Percentiles rank a stretch among this genome's conserved stretches.
Conservation (phyloP, 1,140 invertebrate genomes). For the Mycetomoellerius zeteki region DNA sequence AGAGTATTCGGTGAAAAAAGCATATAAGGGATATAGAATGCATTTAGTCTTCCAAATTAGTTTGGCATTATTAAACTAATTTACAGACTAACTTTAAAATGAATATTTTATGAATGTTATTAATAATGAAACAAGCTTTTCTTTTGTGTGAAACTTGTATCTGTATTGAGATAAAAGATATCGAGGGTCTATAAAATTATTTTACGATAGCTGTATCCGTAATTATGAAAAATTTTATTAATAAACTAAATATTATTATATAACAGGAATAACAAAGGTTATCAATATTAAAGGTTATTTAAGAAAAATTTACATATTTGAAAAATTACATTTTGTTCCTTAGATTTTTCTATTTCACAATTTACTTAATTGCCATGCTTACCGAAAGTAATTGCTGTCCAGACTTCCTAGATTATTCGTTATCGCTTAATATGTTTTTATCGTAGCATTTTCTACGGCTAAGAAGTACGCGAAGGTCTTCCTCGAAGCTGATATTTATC, state of each 20-base stretch:
- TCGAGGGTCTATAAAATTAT: not conserved
- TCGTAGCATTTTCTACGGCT: not conserved
- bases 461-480: not conserved
- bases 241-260: not conserved
- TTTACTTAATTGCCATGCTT: not conserved
- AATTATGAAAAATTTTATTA: not conserved
- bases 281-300: not conserved
- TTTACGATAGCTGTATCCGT: not conserved
- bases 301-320: not conserved
- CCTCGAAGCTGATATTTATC: slow-evolving; percentile 28
- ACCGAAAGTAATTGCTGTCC: not conserved
- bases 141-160: not conserved
- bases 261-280: not conserved
- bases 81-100: not conserved
- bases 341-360: not conserved
- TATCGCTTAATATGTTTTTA: slow-evolving; percentile 31
- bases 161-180: not conserved
- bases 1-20: not conserved
- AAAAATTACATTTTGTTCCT: not conserved
- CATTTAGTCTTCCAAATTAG: not conserved
- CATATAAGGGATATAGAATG: not conserved
- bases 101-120: not conserved
- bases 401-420: slow-evolving; percentile 1
- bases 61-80: not conserved
- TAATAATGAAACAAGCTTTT: not conserved